A percentile compares a stretch with the other conserved stretches of the same genome.
phyloP scores from a whole-genome alignment of 2,888 invertebrate species.

The Darwinula stevensoni region DNA sequence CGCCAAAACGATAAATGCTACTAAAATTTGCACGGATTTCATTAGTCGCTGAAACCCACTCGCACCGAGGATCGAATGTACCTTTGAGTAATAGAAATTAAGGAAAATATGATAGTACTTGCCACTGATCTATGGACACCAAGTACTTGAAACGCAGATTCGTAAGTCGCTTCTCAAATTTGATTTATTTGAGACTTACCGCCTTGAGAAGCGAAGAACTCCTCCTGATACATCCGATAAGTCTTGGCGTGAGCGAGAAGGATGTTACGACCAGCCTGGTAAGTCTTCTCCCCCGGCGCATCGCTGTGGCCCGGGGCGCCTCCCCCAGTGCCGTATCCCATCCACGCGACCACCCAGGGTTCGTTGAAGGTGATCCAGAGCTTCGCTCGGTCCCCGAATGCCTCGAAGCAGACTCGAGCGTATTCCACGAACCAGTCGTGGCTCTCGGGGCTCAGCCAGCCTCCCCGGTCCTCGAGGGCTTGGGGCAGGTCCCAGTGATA shows the following conservation, averaged over 20 bases:
- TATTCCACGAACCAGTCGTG: conserved; percentile 17
- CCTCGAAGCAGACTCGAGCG: conserved; percentile 14
- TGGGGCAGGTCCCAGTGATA: conserved; percentile 32
- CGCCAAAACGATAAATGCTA: no score
- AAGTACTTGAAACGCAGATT: no score
- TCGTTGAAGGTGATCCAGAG: conserved; percentile 50
- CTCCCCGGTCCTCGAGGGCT: conserved; percentile 20
- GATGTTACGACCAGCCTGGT: conserved; percentile 29
- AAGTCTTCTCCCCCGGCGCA: conserved; percentile 25
- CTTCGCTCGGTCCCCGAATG: conserved; percentile 18
- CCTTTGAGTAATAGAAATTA: no score
- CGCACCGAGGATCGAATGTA: no score
- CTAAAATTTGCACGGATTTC: no score
- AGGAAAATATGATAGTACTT: no score
- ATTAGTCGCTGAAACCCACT: no score
- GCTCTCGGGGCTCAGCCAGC: conserved; percentile 15
- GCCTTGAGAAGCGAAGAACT: conserved; percentile 17
- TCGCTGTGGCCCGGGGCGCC: conserved; percentile 17
- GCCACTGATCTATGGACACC: no score
- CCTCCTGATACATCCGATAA: conserved; percentile 27
- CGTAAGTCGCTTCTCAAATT: no score
- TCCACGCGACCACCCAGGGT: conserved; percentile 26
- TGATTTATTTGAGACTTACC: no score
- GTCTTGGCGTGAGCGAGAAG: conserved; percentile 31
- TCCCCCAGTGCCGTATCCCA: conserved; percentile 22